Percentiles rank a stretch among this genome's conserved stretches.
These are phyloP conservation scores for Siniperca knerii DNA, from an alignment of 2,113 vertebrate genomes.

Conservation along the genomic window DNA sequence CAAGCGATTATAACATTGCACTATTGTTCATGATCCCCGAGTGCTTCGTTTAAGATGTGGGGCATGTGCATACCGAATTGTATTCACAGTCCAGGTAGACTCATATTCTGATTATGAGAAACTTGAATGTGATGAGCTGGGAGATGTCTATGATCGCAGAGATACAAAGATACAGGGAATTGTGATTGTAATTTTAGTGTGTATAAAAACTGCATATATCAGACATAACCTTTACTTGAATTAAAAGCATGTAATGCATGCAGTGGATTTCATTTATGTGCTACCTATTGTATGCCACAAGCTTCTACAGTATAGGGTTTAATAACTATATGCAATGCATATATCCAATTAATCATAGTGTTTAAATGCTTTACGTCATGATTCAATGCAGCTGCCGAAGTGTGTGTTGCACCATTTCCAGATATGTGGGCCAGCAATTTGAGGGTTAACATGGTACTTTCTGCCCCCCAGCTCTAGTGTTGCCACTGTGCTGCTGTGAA, in stretches of 20 bases:
- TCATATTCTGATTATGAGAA: slow-evolving; percentile 1
- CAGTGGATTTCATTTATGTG: slow-evolving; percentile 27
- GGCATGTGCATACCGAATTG: neutral
- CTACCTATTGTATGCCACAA: slow-evolving; percentile 19
- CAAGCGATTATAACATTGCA: slow-evolving; percentile 24
- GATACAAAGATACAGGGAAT: neutral
- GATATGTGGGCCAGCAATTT: neutral
- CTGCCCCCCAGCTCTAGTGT: neutral
- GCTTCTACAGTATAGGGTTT: neutral
- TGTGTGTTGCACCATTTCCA: slow-evolving; percentile 5
- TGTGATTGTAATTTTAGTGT: neutral
- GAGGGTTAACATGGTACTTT: slow-evolving; percentile 36
- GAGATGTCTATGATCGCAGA: neutral
- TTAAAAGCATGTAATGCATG: slow-evolving; percentile 49
- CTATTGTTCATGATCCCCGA: slow-evolving; percentile 14
- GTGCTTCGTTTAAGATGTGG: slow-evolving; percentile 10
- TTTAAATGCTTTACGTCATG: slow-evolving; percentile 27
- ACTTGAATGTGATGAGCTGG: slow-evolving; percentile 6
- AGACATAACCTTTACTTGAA: slow-evolving; percentile 15
- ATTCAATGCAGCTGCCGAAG: neutral
- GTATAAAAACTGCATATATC: neutral
- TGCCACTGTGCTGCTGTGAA: slow-evolving; percentile 28
- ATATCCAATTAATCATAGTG: slow-evolving; percentile 28
- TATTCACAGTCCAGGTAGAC: slow-evolving; percentile 21
- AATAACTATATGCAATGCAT: slow-evolving; percentile 13